phyloP scores from a whole-genome alignment of 1,140 invertebrate species.

The Drosophila watanabei region DNA sequence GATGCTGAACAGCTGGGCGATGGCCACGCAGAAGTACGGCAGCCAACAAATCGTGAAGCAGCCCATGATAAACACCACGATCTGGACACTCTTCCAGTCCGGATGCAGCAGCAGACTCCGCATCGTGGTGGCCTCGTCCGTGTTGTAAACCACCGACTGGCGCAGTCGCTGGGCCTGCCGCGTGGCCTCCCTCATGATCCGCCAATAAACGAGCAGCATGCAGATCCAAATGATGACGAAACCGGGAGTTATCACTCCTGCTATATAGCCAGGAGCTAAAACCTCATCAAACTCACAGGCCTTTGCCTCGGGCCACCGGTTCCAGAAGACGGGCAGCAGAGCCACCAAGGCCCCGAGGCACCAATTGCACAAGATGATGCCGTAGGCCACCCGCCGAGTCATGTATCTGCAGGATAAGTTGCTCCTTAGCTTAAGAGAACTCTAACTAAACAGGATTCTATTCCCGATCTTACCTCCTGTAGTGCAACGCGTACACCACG shows the following conservation, averaged over 20 bases:
- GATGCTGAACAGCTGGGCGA: constrained; percentile 87
- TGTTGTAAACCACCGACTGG: constrained; percentile 67
- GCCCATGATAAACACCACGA: constrained; percentile 90
- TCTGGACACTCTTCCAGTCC: constrained; percentile 91
- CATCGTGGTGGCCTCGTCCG: constrained; percentile 85
- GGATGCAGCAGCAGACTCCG: constrained; percentile 86
- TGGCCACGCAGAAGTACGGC: constrained; percentile 90
- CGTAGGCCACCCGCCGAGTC: constrained; percentile 88
- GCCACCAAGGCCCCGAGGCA: constrained; percentile 88
- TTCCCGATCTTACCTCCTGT: constrained; percentile 86
- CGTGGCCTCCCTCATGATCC: constrained; percentile 90
- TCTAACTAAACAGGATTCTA: too few species aligned
- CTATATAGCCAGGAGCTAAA: constrained; percentile 87
- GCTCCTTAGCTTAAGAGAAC: not conserved
- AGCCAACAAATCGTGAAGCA: constrained; percentile 92
- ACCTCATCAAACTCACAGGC: constrained; percentile 87
- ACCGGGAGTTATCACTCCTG: constrained; percentile 89
- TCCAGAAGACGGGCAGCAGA: constrained; percentile 90
- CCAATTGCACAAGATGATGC: constrained; percentile 89
- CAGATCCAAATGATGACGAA: constrained; percentile 90
- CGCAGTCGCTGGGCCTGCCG: constrained; percentile 89
- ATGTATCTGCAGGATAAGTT: constrained; percentile 82
- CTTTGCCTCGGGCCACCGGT: constrained; percentile 88
- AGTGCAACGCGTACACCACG: constrained; percentile 93
- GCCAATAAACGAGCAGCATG: constrained; percentile 91